These are phyloP conservation scores for Caprella mutica DNA, from an alignment of 2,888 invertebrate species.

Conservation along the genomic window DNA sequence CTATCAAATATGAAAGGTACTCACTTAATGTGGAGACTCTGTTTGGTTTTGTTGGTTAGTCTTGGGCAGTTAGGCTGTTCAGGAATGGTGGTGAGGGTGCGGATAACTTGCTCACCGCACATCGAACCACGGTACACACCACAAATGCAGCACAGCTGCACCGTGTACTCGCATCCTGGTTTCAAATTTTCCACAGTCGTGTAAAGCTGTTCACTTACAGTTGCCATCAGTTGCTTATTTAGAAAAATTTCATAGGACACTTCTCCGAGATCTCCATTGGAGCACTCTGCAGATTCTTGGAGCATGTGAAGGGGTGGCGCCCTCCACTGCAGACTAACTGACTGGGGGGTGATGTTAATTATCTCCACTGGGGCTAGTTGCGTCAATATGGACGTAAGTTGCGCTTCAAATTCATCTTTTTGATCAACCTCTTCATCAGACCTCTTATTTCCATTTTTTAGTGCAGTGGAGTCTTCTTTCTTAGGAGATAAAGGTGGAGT, in stretches of 20 bases:
- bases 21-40: constrained; percentile 42
- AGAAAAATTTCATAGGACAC: constrained; percentile 64
- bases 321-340: constrained; percentile 69
- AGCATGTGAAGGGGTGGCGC: constrained; percentile 3
- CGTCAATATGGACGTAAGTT: too few species aligned
- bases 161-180: constrained; percentile 77
- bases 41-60: constrained; percentile 57
- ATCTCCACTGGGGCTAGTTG: constrained; percentile 54
- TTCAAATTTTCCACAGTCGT: constrained; percentile 71
- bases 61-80: constrained; percentile 60
- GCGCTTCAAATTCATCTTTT: too few species aligned
- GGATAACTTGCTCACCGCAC: constrained; percentile 64
- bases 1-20: too few species aligned
- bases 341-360: constrained; percentile 67
- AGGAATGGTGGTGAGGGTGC: constrained; percentile 69
- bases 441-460: too few species aligned
- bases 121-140: constrained; percentile 20
- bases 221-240: constrained; percentile 74
- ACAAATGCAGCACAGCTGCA: too few species aligned
- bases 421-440: too few species aligned
- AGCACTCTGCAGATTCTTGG: not conserved
- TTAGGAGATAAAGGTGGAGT: constrained; percentile 58
- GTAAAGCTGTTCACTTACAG: constrained; percentile 54
- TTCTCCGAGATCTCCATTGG: not conserved
- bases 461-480: constrained; percentile 44